Conservation (phyloP, 2,888 invertebrate species). For the Philereme transversata region DNA sequence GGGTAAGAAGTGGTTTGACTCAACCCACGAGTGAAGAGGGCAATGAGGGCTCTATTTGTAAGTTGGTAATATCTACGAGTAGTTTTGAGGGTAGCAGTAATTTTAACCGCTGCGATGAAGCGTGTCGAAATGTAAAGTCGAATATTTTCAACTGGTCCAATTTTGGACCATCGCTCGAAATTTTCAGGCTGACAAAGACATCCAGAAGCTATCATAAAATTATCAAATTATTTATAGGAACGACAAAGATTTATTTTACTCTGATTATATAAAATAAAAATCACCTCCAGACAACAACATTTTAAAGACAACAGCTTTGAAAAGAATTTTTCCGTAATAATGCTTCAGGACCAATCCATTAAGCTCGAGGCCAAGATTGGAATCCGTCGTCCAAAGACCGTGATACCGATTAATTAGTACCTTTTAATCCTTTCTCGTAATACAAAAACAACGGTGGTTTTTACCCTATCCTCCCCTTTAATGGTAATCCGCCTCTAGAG, state of each 20-base stretch:
- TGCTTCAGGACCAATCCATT: conserved; percentile 26
- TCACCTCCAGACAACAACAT: background rate
- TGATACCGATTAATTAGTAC: conserved; percentile 46
- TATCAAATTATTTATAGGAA: too few species aligned
- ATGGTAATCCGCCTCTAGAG: conserved; percentile 30
- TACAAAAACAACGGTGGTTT: conserved; percentile 42
- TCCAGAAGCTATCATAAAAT: too few species aligned
- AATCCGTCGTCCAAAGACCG: conserved; percentile 30
- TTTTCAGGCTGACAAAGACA: too few species aligned
- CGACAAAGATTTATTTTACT: too few species aligned
- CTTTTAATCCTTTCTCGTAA: conserved; percentile 46
- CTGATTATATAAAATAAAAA: background rate
- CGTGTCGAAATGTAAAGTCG: too few species aligned
- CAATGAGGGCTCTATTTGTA: conserved; percentile 20
- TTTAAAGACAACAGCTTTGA: conserved; percentile 7
- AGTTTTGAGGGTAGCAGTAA: conserved; percentile 1
- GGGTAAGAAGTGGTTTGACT: conserved; percentile 23
- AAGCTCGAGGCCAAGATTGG: conserved; percentile 24
- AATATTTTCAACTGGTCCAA: too few species aligned
- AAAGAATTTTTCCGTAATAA: conserved; percentile 19
- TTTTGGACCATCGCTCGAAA: too few species aligned
- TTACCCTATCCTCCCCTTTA: conserved; percentile 9
- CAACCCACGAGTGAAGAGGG: conserved; percentile 17
- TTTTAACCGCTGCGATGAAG: too few species aligned
- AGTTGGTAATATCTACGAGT: conserved; percentile 17